Evolutionary conservation across 2,888 invertebrate species (phyloP), one percentile per base, ranked within the genome.

Genomic region (Dicycla oo): DNA sequence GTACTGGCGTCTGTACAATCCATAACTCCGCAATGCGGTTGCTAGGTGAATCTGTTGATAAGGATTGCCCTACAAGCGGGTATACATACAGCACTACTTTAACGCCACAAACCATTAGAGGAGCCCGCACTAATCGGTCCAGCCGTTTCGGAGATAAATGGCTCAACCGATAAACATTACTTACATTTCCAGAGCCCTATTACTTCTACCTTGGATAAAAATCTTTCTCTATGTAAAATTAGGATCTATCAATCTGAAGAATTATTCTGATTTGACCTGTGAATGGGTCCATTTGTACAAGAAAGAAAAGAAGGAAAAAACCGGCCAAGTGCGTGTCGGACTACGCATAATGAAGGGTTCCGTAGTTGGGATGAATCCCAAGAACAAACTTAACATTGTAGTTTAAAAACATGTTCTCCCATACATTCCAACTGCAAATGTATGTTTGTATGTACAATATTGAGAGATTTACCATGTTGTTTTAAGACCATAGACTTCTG

Each of bases 71-170:
- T 76, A 68, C 65, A 65, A 57, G 64, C 58, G 53, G 61, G 76
- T 56, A 76, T 76, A 54, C 78, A 57, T 72, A 65, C 67, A 64
- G 77, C 63, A 81, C 67, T 68, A 81, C 78, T 82, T 65, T 81
- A 79, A 62, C 72, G 63, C 73, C 78, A 62, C 79, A 80, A 77
- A 63, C 82, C 82, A 82, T 80, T 82, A 82, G 73, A 67, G 58
- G 4, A 67, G 58, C 47, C 80, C 82, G 58, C 73, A 82, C 73
- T 82, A 80, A 80, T 80, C 80, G 82, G 78, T 69, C 43, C 47
- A 82, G 78, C 69, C 82, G 73, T 80, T 80, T 78, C 69, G 60
- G 73, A 80, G 82, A 80, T 78, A 80, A 82, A 80, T 80, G 73
- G 56, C 43, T 49, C 47, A 63, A 49, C 56, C 63, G 73, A 78